Percentiles rank a stretch among this genome's conserved stretches.
Evolutionary conservation across 2,113 vertebrate genomes (phyloP).

Genomic region (Petromus typicus): DNA sequence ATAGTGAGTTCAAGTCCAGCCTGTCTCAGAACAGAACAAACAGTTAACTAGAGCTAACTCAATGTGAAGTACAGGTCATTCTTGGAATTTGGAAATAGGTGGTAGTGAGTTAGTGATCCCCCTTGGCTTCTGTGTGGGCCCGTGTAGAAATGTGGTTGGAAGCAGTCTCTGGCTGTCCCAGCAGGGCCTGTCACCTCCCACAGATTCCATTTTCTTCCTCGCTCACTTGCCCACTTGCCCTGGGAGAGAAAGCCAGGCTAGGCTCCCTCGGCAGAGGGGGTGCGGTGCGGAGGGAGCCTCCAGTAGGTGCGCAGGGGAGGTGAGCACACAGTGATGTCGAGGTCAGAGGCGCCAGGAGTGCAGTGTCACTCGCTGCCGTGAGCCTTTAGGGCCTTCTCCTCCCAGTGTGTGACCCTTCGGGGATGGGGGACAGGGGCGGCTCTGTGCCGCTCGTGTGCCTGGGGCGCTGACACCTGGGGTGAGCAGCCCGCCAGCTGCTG

Average conservation of each 20-base stretch:
- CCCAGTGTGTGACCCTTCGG: not conserved
- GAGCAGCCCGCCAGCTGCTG: not conserved
- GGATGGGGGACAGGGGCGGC: too few species aligned
- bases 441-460: not conserved
- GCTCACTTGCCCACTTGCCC: too few species aligned
- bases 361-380: too few species aligned
- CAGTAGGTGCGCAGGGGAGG: not conserved
- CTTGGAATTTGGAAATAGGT: not conserved
- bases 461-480: not conserved
- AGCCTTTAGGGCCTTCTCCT: not conserved
- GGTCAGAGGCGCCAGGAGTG: too few species aligned
- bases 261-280: too few species aligned
- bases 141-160: not conserved
- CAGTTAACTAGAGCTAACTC: not conserved
- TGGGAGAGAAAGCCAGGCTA: too few species aligned
- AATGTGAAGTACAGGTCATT: not conserved
- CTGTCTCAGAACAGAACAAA: not conserved
- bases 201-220: not conserved
- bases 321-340: rapidly evolving
- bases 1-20: not conserved
- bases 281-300: rapidly evolving
- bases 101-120: not conserved
- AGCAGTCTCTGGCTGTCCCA: not conserved
- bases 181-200: not conserved
- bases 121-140: not conserved